Percentiles rank a stretch among this genome's conserved stretches.
phyloP scores from a whole-genome alignment of 1,140 invertebrate species.

The Zaprionus ghesquierei region DNA sequence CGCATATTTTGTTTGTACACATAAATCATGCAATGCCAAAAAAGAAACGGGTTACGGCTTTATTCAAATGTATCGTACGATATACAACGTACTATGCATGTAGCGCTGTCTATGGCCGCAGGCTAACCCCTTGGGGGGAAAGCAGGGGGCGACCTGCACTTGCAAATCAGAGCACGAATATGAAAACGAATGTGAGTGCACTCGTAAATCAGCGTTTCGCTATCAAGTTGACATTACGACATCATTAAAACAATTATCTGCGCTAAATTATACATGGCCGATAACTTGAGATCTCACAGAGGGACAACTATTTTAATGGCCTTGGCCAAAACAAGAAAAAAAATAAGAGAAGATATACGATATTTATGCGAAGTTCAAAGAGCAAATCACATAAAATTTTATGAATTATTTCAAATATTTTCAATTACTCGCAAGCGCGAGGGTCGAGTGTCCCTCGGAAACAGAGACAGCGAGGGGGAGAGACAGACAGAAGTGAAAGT shows the following conservation, averaged over 20 bases:
- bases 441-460: slow-evolving; percentile 24
- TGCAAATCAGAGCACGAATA: slow-evolving; percentile 12
- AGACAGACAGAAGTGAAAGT: slow-evolving; percentile 31
- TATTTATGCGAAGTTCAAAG: slow-evolving; percentile 50
- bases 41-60: slow-evolving; percentile 66
- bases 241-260: slow-evolving; percentile 79
- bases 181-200: neutral
- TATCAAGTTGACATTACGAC: slow-evolving; percentile 70
- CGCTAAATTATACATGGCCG: slow-evolving; percentile 56
- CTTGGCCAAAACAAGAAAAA: slow-evolving; percentile 8
- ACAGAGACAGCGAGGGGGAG: neutral
- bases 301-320: slow-evolving; percentile 53
- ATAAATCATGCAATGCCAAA: slow-evolving; percentile 68
- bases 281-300: slow-evolving; percentile 37
- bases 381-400: slow-evolving; percentile 75
- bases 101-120: slow-evolving; percentile 38
- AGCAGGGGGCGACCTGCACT: slow-evolving; percentile 18
- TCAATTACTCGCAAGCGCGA: slow-evolving; percentile 59
- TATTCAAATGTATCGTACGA: slow-evolving; percentile 20
- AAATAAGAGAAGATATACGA: neutral
- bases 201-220: slow-evolving; percentile 64
- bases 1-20: slow-evolving; percentile 43
- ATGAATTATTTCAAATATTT: slow-evolving; percentile 81
- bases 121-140: neutral
- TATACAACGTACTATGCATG: slow-evolving; percentile 11